phyloP scores from a whole-genome alignment of 2,888 invertebrate genomes.

The Euproctis similis region DNA sequence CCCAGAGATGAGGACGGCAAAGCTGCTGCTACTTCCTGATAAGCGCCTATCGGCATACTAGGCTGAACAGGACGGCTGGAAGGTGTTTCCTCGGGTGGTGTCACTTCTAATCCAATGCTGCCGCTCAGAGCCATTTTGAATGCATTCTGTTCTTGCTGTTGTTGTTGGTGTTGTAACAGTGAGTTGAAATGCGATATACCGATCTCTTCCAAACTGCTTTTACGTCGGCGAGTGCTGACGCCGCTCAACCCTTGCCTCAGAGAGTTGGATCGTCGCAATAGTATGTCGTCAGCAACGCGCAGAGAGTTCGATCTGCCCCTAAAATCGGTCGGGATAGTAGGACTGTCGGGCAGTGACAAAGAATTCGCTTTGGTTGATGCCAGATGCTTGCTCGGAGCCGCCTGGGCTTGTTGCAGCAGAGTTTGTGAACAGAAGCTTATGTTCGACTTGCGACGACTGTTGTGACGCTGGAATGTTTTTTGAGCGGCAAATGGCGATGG shows the following conservation, averaged over 20 bases:
- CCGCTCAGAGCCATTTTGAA: slow-evolving; percentile 91
- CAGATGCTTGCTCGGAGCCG: slow-evolving; percentile 84
- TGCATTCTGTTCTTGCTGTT: slow-evolving; percentile 79
- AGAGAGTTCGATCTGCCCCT: slow-evolving; percentile 90
- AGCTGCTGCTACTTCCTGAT: slow-evolving; percentile 68
- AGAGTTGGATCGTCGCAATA: slow-evolving; percentile 88
- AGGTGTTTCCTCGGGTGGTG: slow-evolving; percentile 80
- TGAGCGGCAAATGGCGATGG: slow-evolving; percentile 97
- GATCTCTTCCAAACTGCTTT: slow-evolving; percentile 90
- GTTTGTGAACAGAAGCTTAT: slow-evolving; percentile 92
- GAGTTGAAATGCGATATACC: slow-evolving; percentile 88
- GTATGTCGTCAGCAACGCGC: slow-evolving; percentile 89
- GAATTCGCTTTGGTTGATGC: slow-evolving; percentile 91
- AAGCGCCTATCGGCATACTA: slow-evolving; percentile 46
- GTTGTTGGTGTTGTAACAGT: slow-evolving; percentile 73
- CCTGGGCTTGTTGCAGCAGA: slow-evolving; percentile 74
- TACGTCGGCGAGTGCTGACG: slow-evolving; percentile 80
- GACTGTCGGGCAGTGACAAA: slow-evolving; percentile 91
- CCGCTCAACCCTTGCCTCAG: slow-evolving; percentile 86
- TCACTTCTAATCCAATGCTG: slow-evolving; percentile 88
- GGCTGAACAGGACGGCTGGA: slow-evolving; percentile 63
- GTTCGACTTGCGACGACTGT: slow-evolving; percentile 91
- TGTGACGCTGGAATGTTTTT: slow-evolving; percentile 94
- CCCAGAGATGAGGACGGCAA: slow-evolving; percentile 52
- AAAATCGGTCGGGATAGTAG: slow-evolving; percentile 86